These are phyloP conservation scores for Serranus cabrilla DNA, from an alignment of 2,797 vertebrate species.

Conservation along the genomic window DNA sequence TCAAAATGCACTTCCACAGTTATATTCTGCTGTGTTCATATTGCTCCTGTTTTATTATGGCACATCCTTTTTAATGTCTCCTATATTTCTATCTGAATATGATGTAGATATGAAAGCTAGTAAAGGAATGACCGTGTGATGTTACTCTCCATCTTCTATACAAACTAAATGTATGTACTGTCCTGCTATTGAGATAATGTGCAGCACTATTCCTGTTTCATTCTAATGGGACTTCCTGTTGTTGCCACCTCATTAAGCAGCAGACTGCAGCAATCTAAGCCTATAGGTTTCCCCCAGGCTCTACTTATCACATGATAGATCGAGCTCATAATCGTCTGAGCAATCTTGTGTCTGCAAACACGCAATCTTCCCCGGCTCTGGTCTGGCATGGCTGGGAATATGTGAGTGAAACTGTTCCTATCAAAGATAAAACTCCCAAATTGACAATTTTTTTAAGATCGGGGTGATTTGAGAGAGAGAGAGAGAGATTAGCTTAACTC, in stretches of 20 bases:
- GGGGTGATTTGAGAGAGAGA: not conserved
- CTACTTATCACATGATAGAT: conserved; percentile 66
- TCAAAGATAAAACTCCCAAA: not conserved
- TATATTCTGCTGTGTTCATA: not conserved
- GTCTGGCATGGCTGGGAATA: not conserved
- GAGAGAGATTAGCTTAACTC: too few relatives aligned
- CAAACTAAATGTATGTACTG: not conserved
- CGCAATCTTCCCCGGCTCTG: conserved; percentile 3
- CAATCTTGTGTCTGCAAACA: conserved; percentile 39
- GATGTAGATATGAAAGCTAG: not conserved
- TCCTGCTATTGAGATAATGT: not conserved
- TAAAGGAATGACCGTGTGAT: not conserved
- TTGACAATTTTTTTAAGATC: not conserved
- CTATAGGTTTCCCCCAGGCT: conserved; percentile 45
- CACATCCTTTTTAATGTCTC: not conserved
- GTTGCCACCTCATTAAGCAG: conserved; percentile 51
- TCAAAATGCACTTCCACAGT: not conserved
- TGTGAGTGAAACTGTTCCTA: not conserved
- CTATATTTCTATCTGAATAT: not conserved
- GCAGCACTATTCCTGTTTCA: conserved; percentile 6
- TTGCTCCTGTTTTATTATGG: not conserved
- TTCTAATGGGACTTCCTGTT: conserved; percentile 41
- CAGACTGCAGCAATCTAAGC: conserved; percentile 51
- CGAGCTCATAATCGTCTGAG: conserved; percentile 46
- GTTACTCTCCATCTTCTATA: not conserved